phyloP scores from a whole-genome alignment of 2,888 invertebrate species.

The Tetragonula carbonaria region DNA sequence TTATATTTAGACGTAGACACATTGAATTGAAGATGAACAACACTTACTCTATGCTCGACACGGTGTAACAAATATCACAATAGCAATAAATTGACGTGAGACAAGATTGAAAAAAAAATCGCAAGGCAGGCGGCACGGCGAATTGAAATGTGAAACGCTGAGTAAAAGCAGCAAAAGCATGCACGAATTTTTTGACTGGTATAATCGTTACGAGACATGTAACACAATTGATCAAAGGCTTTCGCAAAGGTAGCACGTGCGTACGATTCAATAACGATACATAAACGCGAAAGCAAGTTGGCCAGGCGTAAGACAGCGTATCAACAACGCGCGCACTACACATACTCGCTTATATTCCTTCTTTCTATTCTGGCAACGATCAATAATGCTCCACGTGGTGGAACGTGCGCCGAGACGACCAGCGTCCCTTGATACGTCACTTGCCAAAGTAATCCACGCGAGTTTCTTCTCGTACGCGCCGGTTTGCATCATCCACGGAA shows the following conservation, averaged over 20 bases:
- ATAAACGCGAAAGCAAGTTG: not conserved
- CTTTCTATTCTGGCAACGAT: constrained; percentile 70
- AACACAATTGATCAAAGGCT: not conserved
- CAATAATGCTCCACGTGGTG: constrained; percentile 68
- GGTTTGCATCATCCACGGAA: constrained; percentile 67
- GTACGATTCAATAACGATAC: not conserved
- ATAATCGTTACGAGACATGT: not conserved
- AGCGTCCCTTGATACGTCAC: constrained; percentile 51
- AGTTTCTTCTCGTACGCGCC: constrained; percentile 54
- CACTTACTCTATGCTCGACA: no score
- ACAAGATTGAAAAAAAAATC: no score
- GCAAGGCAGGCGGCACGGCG: no score
- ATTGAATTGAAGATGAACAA: no score
- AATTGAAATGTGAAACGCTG: no score
- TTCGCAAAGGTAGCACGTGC: not conserved
- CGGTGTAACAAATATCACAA: no score
- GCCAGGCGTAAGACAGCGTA: constrained; percentile 19
- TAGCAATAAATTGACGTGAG: no score
- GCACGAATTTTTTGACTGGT: not conserved
- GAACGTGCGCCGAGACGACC: constrained; percentile 55
- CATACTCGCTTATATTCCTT: constrained; percentile 28
- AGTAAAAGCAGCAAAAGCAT: no score
- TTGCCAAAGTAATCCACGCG: constrained; percentile 62
- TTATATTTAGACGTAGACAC: no score
- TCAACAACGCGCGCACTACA: constrained; percentile 41